These are phyloP conservation scores for Seriola rivoliana DNA, from an alignment of 2,113 vertebrate genomes.

Conservation along the genomic window DNA sequence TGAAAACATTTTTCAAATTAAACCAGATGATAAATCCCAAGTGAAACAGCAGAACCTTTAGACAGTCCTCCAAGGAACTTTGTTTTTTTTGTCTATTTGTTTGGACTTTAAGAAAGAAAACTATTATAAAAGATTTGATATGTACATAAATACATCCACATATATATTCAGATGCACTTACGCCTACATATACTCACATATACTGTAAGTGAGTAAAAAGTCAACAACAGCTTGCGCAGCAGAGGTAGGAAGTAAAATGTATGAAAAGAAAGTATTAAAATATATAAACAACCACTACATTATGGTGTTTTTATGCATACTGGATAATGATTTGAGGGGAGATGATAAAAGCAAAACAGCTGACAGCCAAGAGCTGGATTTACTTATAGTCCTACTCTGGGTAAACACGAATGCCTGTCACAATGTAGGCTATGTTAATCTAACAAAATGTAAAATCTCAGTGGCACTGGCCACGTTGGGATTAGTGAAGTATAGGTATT, in stretches of 20 bases:
- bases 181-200: not conserved
- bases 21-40: not conserved
- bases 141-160: not conserved
- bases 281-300: not conserved
- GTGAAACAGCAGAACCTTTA: not conserved
- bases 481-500: not conserved
- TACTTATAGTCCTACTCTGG: not conserved
- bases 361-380: not conserved
- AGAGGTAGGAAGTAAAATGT: not conserved
- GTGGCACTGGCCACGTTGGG: not conserved
- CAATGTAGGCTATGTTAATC: not conserved
- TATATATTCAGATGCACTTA: not conserved
- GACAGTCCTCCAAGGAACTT: not conserved
- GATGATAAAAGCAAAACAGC: not conserved
- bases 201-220: not conserved
- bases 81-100: slow-evolving; percentile 1
- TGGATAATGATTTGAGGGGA: not conserved
- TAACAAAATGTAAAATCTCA: not conserved
- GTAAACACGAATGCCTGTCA: not conserved
- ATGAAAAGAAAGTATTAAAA: not conserved
- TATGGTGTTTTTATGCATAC: not conserved
- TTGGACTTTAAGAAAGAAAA: not conserved
- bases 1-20: not conserved
- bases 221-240: not conserved
- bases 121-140: not conserved